These are phyloP conservation scores for Ifrita kowaldi DNA, from an alignment of 2,113 vertebrate species.

Conservation along the genomic window DNA sequence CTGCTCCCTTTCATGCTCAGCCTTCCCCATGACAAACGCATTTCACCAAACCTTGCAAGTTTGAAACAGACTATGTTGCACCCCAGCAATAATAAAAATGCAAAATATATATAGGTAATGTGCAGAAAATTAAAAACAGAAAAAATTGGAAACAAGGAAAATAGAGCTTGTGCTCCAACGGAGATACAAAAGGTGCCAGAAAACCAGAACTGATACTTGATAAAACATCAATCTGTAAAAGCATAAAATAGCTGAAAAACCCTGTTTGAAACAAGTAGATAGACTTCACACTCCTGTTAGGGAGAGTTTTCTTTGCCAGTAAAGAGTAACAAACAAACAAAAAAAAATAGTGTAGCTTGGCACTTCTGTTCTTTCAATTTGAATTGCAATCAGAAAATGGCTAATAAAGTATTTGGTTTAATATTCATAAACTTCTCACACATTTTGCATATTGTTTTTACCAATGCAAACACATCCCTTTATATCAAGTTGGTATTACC, in stretches of 20 bases:
- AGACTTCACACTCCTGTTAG: background rate
- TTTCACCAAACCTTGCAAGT: background rate
- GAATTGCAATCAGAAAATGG: background rate
- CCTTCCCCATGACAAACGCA: background rate
- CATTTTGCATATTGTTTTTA: background rate
- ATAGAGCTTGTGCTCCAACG: background rate
- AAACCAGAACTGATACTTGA: background rate
- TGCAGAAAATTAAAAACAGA: background rate
- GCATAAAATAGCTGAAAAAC: background rate
- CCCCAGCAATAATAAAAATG: background rate
- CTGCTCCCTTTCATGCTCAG: background rate
- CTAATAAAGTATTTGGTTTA: background rate
- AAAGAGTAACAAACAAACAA: background rate
- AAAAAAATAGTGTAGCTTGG: background rate
- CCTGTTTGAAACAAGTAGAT: background rate
- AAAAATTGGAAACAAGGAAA: background rate
- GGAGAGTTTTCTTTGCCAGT: background rate
- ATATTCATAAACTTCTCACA: background rate
- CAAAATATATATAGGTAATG: background rate
- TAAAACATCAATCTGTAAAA: background rate
- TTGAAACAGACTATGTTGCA: background rate
- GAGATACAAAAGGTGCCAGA: background rate
- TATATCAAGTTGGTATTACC: background rate
- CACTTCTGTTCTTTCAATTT: background rate
- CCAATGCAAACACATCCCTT: background rate